Evolutionary conservation across 2,888 invertebrate species (phyloP).

Genomic region (Zelleria hepariella): DNA sequence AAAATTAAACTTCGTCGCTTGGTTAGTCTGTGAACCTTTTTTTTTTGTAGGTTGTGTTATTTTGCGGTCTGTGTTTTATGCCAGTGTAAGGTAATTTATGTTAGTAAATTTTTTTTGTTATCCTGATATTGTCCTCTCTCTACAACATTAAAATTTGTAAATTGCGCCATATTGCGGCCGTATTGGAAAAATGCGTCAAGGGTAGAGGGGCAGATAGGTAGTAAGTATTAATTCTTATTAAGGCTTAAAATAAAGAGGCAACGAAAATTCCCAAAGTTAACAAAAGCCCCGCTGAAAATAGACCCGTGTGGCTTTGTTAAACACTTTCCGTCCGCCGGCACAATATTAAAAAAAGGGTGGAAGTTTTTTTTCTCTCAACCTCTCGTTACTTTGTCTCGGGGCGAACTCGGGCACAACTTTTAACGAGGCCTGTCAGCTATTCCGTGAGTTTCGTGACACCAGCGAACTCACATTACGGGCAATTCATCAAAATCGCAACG

Average conservation of each 20-base stretch:
- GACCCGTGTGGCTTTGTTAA: background rate
- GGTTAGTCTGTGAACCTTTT: background rate
- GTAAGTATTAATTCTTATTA: background rate
- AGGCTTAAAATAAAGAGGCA: background rate
- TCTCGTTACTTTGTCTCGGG: background rate
- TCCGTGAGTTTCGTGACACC: conserved; percentile 22
- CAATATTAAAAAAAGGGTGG: conserved; percentile 2
- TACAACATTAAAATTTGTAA: no score
- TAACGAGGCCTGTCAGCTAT: conserved; percentile 21
- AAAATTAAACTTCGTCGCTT: background rate
- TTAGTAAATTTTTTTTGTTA: no score
- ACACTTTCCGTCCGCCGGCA: background rate
- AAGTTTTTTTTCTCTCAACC: background rate
- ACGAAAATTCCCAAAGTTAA: background rate
- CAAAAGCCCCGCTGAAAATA: background rate
- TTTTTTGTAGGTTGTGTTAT: no score
- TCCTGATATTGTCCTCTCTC: no score
- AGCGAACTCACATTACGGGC: conserved; percentile 41
- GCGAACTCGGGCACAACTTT: conserved; percentile 20
- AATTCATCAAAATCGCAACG: conserved; percentile 46
- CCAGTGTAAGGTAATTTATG: no score
- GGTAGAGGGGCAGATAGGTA: no score
- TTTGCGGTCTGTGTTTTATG: no score
- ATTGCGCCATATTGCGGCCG: no score
- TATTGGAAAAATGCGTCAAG: no score